Conservation (phyloP, 2,888 invertebrate genomes). For the Tetragnatha montana region DNA sequence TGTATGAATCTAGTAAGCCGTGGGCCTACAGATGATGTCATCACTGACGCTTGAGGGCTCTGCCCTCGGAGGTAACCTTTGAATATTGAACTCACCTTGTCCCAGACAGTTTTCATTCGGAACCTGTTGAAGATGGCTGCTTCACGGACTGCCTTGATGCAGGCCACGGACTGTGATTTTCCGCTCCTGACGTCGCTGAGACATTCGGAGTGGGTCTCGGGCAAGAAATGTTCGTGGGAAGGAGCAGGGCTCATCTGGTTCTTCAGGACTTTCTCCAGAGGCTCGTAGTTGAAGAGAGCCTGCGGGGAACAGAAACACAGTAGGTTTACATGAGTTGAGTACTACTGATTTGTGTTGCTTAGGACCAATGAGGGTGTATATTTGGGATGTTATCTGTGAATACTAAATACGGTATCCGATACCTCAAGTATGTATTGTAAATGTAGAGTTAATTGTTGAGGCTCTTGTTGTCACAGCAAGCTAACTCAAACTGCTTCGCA, state of each 20-base stretch:
- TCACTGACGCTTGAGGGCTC: too few species aligned
- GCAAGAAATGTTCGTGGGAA: conserved; percentile 8
- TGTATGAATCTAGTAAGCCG: too few species aligned
- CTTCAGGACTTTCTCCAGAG: conserved; percentile 28
- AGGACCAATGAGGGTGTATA: too few species aligned
- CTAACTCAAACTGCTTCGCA: too few species aligned
- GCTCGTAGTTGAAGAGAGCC: conserved; percentile 8
- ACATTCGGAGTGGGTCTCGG: conserved; percentile 64
- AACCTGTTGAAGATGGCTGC: conserved; percentile 66
- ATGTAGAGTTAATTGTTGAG: too few species aligned
- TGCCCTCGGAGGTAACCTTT: too few species aligned
- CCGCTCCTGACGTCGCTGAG: conserved; percentile 53
- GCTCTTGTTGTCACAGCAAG: too few species aligned
- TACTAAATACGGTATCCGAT: too few species aligned
- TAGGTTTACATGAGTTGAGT: background rate
- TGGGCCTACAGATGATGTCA: too few species aligned
- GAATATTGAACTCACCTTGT: conserved; percentile 16
- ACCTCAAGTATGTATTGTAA: too few species aligned
- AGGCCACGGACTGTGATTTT: conserved; percentile 44
- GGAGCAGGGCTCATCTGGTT: background rate
- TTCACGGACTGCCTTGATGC: conserved; percentile 67
- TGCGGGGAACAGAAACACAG: background rate
- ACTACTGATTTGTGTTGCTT: too few species aligned
- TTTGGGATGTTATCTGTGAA: too few species aligned
- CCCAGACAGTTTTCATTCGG: conserved; percentile 45